phyloP scores from a whole-genome alignment of 2,888 invertebrate species.

The Coelinius sp. region DNA sequence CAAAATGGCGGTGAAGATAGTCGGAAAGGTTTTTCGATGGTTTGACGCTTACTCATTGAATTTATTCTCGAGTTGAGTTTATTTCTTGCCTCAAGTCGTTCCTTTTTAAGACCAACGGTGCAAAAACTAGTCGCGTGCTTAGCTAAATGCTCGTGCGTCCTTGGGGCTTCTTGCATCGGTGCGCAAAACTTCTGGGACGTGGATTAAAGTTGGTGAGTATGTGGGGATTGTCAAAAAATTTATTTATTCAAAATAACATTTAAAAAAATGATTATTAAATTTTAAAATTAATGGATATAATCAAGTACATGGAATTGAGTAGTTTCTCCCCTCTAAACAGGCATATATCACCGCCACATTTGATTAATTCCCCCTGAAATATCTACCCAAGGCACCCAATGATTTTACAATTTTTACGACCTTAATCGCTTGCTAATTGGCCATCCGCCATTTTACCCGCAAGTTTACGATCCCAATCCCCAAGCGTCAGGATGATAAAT shows the following conservation, averaged over 20 bases:
- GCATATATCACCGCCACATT: background rate
- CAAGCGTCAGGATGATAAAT: slow-evolving; percentile 18
- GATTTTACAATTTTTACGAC: background rate
- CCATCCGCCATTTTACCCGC: slow-evolving; percentile 33
- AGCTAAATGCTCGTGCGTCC: slow-evolving; percentile 62
- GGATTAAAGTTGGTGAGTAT: slow-evolving; percentile 3
- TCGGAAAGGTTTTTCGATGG: background rate
- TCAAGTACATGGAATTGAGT: too few species aligned
- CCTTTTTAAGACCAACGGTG: slow-evolving; percentile 50
- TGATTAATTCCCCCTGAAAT: background rate
- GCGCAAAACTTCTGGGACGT: slow-evolving; percentile 21
- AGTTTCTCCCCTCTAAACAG: too few species aligned
- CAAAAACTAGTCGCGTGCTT: slow-evolving; percentile 68
- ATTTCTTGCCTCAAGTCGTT: slow-evolving; percentile 33
- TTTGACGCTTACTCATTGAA: slow-evolving; percentile 14
- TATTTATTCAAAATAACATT: background rate
- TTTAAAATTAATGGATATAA: too few species aligned
- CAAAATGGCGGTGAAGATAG: background rate
- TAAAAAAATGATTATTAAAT: too few species aligned
- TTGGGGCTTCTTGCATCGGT: slow-evolving; percentile 46
- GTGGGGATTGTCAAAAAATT: background rate
- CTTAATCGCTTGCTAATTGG: slow-evolving; percentile 36
- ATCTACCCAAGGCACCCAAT: slow-evolving; percentile 5
- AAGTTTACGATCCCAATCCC: slow-evolving; percentile 34
- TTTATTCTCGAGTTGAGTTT: slow-evolving; percentile 33